Base-by-base conservation (phyloP, 1,140 invertebrate species). In the Cotesia glomerata region DNA sequence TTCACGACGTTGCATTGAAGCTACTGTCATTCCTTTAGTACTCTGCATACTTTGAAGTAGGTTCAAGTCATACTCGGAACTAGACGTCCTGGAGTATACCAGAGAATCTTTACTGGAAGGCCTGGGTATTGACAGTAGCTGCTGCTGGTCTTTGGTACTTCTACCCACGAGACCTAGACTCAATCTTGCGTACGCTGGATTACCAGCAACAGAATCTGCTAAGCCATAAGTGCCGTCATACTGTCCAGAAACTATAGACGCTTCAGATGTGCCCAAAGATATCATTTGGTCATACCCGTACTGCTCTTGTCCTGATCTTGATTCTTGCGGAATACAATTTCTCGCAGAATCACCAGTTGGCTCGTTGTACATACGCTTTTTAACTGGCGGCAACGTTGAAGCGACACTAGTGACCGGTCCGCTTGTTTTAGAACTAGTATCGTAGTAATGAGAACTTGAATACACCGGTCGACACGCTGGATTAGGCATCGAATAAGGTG, bases 301-400 rank as follows among this genome's bases (percentile, higher is more conserved):
- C 36, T 86, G 85, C 2, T 84, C 79, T n/a, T 81, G 79, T 1
- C 69, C 26, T 0, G 75, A 7, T 74, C 81, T 65, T 5, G 71
- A 32, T 0, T 70, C 5, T 4, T 84, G 80, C 9, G 84, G 82
- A 0, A 76, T 4, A 8, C 82, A 71, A 54, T 63, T 63, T 5
- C 81, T 58, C 59, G 80, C 35, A 32, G 74, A n/a, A 34, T 79
- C 64, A 26, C 32, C 72, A 59, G 71, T 11, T 0, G 84, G 74
- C 56, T 86, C 85, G 51, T 82, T 85, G 67, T 86, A 87, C 16
- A 79, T 80, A 0, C 86, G 81, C 64, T 87, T 87, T 49, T 87
- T 87, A 5, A 85, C 84, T 0, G 86, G 82, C 0, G 82, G 9
- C 18, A 72, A 32, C 3, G 54, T 67, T 8, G 71, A 72, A 13